These are phyloP conservation scores for Syngnathus rostellatus DNA, from an alignment of 2,797 vertebrate genomes.

Conservation along the genomic window DNA sequence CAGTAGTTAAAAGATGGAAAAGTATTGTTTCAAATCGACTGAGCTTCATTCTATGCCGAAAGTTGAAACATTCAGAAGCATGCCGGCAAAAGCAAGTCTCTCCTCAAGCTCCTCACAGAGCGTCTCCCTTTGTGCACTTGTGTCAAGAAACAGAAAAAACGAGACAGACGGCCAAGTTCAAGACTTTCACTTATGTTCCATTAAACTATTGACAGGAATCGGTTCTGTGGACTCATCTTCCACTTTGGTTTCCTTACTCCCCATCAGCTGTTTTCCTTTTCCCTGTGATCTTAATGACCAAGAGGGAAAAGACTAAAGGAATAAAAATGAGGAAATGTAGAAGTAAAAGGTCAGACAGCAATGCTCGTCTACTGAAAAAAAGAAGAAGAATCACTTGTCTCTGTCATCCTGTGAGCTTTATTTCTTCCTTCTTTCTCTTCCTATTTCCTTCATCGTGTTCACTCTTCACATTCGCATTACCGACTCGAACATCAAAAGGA, in stretches of 20 bases:
- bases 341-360: constrained; percentile 9
- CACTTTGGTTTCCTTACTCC: background rate
- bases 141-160: background rate
- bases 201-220: constrained; percentile 11
- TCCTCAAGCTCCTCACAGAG: background rate
- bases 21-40: too few relatives aligned
- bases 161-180: background rate
- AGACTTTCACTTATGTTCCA: constrained; percentile 18
- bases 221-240: background rate
- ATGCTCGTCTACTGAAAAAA: constrained; percentile 11
- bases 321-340: constrained; percentile 2
- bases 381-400: constrained; percentile 4
- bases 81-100: background rate
- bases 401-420: constrained; percentile 19
- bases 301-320: background rate
- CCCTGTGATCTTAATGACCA: constrained; percentile 15
- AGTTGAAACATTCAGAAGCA: background rate
- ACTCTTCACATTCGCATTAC: constrained; percentile 43
- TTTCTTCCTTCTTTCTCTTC: constrained; percentile 9
- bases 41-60: background rate
- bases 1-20: background rate
- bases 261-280: constrained; percentile 12
- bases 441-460: constrained; percentile 10
- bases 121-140: background rate
- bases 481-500: constrained; percentile 67